These are phyloP conservation scores for Entomyzon cyanotis DNA, from an alignment of 2,113 vertebrate species.

Conservation along the genomic window DNA sequence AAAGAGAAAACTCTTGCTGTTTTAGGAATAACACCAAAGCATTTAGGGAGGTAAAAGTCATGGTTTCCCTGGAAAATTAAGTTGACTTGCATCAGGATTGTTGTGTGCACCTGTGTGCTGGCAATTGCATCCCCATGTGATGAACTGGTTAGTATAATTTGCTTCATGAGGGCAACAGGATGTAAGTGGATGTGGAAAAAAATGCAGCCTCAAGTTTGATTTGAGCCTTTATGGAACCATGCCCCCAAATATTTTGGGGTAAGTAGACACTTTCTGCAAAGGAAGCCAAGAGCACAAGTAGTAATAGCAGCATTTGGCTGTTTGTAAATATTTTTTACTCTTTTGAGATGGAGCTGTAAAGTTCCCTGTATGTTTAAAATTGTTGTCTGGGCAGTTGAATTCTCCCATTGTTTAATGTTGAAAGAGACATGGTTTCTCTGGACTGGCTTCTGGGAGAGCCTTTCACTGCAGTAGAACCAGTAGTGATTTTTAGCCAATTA, in stretches of 20 bases:
- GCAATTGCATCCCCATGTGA: rapidly evolving
- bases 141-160: not conserved
- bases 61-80: not conserved
- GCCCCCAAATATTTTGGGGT: not conserved
- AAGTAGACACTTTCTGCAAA: not conserved
- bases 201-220: not conserved
- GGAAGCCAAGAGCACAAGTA: not conserved
- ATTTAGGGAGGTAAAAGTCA: not conserved
- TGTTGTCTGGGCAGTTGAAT: not conserved
- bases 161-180: not conserved
- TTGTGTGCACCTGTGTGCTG: not conserved
- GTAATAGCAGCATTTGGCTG: not conserved
- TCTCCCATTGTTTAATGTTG: not conserved
- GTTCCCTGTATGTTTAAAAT: not conserved
- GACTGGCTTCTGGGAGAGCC: not conserved
- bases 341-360: not conserved
- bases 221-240: not conserved
- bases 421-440: not conserved
- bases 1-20: too few species aligned
- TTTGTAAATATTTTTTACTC: not conserved
- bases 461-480: not conserved
- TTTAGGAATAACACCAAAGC: not conserved
- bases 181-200: not conserved
- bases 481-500: not conserved
- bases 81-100: not conserved